Evolutionary conservation across 2,888 invertebrate species (phyloP), one percentile per base, ranked within the genome.

Genomic region (Dryobota labecula): DNA sequence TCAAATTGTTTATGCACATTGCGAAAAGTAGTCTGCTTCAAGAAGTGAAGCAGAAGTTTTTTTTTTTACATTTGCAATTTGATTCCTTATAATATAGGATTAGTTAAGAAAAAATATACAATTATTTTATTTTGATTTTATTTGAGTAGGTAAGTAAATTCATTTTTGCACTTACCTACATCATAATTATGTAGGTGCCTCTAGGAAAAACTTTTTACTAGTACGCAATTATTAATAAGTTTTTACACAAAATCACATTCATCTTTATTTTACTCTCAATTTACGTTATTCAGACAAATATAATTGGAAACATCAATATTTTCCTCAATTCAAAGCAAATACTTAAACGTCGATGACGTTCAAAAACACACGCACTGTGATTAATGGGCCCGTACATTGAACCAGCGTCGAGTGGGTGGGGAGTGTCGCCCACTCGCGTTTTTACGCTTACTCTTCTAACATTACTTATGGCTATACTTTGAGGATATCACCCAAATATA

Each of bases 381-480:
- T 84, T 87, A 87, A 86, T 86, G 68, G 78, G 73, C 64, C 73
- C 65, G 79, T 79, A 70, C 83, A 65, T 83, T 86, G 85, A 84
- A 84, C 85, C 70, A 57, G 49, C 27, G 58, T 43, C 36, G 73
- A 73, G 80, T 82, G 82, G 85, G 86, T 77, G 80, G 84, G 74
- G 66, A 75, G 84, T 61, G 49, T 82, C 80, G 73, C 87, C 83
- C 76, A 88, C 86, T 79, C 73, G 68, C 45, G 62, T 75, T 82
- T 73, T 78, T 73, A 61, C 71, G 60, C 68, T 65, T 71, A 64
- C 69, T 73, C 76, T 65, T 61, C 57, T 71, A 73, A 41, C 54
- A 7, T 41, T 68, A 69, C 60, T 61, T 64, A 62, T 18, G 30
- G 61, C 41, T 33, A n/a, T 51, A n/a, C 56, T 70, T 72, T 43